A percentile compares a stretch with the other conserved stretches of the same genome.
phyloP scores from a whole-genome alignment of 1,140 invertebrate genomes.

The Aphaenogaster floridana region DNA sequence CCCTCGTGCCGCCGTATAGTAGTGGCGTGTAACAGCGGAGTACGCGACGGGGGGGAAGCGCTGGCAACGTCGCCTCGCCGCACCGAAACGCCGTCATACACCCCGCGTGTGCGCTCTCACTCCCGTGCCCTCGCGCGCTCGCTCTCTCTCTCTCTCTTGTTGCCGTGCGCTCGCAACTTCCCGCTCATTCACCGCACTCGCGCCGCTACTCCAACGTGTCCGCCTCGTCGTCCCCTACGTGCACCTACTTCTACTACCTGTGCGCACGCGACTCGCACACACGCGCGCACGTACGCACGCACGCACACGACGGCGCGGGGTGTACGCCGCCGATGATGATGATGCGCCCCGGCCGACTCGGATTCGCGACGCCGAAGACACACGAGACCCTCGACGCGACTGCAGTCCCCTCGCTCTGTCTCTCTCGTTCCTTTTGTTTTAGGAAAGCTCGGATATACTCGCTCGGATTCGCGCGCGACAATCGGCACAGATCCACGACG shows the following conservation, averaged over 20 bases:
- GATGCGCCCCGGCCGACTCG: conserved; percentile 20
- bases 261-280: conserved; percentile 48
- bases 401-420: conserved; percentile 2
- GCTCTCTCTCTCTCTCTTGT: conserved; percentile 61
- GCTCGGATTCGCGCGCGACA: conserved; percentile 13
- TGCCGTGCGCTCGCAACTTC: conserved; percentile 54
- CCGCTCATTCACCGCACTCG: conserved; percentile 63
- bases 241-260: conserved; percentile 59
- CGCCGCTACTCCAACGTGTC: conserved; percentile 2
- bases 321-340: neutral
- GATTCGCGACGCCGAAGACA: conserved; percentile 20
- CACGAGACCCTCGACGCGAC: neutral
- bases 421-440: neutral
- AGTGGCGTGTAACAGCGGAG: conserved; percentile 32
- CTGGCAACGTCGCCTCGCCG: conserved; percentile 82
- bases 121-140: conserved; percentile 45
- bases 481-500: neutral
- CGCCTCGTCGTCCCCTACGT: conserved; percentile 37
- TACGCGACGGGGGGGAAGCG: conserved; percentile 77
- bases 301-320: conserved; percentile 39
- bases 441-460: neutral
- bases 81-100: conserved; percentile 59
- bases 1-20: conserved; percentile 52
- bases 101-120: conserved; percentile 59
- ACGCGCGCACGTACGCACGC: no score